These are phyloP conservation scores for Chrysolina haemoptera DNA, from an alignment of 2,888 invertebrate species.

Conservation along the genomic window DNA sequence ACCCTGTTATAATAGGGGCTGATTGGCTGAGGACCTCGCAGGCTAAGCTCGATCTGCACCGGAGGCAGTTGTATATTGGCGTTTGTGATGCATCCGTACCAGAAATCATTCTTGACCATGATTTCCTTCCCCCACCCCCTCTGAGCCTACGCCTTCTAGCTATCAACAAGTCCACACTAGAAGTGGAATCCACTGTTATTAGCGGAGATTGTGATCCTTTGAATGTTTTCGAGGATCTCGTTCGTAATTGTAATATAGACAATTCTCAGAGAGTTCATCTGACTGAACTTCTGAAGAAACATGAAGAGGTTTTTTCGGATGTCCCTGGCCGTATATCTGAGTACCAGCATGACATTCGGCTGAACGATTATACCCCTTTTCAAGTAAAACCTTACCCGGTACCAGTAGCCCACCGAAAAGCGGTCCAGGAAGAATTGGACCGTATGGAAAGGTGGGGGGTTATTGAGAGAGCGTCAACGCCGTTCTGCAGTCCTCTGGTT, in stretches of 20 bases:
- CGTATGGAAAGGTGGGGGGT: slow-evolving; percentile 12
- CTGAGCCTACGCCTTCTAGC: neutral
- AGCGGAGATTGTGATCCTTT: neutral
- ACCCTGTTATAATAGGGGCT: neutral
- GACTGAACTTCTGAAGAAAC: neutral
- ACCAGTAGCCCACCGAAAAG: neutral
- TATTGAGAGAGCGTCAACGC: too few species aligned
- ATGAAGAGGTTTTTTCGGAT: neutral
- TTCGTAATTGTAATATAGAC: neutral
- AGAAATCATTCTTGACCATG: neutral
- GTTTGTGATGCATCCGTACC: neutral
- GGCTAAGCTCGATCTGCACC: neutral
- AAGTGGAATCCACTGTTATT: neutral
- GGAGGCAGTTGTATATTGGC: neutral
- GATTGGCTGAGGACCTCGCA: neutral
- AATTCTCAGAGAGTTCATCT: neutral
- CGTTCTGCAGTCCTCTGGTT: too few species aligned
- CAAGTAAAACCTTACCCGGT: neutral
- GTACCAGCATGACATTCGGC: neutral
- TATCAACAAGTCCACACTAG: neutral
- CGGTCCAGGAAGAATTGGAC: neutral
- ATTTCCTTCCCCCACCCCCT: neutral
- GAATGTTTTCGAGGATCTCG: neutral
- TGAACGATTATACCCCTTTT: neutral
- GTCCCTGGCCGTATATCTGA: neutral